phyloP scores from a whole-genome alignment of 2,888 invertebrate species.

The Lithophane socia region DNA sequence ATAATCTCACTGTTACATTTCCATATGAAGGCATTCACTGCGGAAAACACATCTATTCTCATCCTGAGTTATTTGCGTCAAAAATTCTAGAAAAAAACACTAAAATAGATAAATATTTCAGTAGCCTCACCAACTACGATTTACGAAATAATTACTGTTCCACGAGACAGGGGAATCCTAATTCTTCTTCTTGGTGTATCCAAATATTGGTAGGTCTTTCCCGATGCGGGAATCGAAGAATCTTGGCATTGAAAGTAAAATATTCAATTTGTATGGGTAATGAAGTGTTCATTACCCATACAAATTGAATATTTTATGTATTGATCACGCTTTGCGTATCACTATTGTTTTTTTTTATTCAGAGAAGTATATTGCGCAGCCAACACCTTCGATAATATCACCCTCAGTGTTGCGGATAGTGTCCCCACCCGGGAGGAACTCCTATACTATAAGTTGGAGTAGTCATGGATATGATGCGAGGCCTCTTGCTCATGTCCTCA shows the following conservation, averaged over 20 bases:
- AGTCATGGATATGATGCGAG: conserved; percentile 78
- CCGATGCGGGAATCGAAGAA: conserved; percentile 22
- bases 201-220: not conserved
- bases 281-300: not conserved
- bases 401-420: conserved; percentile 82
- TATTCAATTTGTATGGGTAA: too few relatives aligned
- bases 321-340: not conserved
- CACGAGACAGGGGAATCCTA: not conserved
- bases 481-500: conserved; percentile 82
- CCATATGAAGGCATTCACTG: conserved; percentile 16
- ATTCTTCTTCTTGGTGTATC: not conserved
- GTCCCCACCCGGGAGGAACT: conserved; percentile 83
- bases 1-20: conserved; percentile 44
- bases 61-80: too few relatives aligned
- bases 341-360: not conserved
- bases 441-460: conserved; percentile 79
- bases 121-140: not conserved
- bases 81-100: too few relatives aligned
- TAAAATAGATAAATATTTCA: too few relatives aligned
- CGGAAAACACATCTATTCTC: conserved; percentile 3
- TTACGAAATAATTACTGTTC: not conserved
- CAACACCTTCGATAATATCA: conserved; percentile 9
- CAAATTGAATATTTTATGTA: not conserved
- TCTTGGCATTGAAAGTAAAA: conserved; percentile 32
- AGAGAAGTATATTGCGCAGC: conserved; percentile 20